Conservation (phyloP, 2,888 invertebrate genomes). For the Cryptocheilus praepositus region DNA sequence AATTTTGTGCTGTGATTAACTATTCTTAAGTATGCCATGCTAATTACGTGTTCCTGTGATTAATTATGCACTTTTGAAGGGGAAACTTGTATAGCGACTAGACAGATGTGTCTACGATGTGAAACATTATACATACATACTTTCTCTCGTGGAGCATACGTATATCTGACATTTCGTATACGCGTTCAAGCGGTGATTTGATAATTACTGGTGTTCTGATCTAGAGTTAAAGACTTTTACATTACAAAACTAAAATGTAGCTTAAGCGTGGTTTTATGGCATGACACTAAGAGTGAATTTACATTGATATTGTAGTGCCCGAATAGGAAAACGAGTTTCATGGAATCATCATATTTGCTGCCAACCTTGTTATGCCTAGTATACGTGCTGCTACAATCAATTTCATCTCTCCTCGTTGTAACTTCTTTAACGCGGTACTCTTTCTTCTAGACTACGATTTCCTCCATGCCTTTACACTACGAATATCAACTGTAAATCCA, state of each 20-base stretch:
- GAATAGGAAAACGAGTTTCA: neutral
- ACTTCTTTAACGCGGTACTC: neutral
- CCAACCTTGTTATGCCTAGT: conserved; percentile 2
- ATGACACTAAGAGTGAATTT: neutral
- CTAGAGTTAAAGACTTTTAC: conserved; percentile 25
- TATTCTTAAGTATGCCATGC: conserved; percentile 51
- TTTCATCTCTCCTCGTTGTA: neutral
- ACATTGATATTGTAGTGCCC: too few species aligned
- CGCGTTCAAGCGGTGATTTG: conserved; percentile 8
- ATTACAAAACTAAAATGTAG: conserved; percentile 19
- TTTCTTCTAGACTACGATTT: neutral
- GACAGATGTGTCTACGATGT: conserved; percentile 1
- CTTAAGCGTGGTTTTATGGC: conserved; percentile 12
- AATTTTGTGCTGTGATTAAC: conserved; percentile 55
- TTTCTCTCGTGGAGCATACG: too few species aligned
- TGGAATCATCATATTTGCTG: conserved; percentile 12
- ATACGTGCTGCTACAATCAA: neutral
- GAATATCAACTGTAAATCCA: conserved; percentile 34
- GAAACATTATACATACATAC: conserved; percentile 3
- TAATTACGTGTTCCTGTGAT: conserved; percentile 48
- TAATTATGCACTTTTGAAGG: conserved; percentile 45
- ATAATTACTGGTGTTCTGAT: conserved; percentile 28
- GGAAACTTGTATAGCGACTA: neutral
- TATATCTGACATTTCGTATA: neutral
- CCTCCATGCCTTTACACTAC: conserved; percentile 1